phyloP scores from a whole-genome alignment of 2,888 invertebrate species.

The Drosophila neutralis region DNA sequence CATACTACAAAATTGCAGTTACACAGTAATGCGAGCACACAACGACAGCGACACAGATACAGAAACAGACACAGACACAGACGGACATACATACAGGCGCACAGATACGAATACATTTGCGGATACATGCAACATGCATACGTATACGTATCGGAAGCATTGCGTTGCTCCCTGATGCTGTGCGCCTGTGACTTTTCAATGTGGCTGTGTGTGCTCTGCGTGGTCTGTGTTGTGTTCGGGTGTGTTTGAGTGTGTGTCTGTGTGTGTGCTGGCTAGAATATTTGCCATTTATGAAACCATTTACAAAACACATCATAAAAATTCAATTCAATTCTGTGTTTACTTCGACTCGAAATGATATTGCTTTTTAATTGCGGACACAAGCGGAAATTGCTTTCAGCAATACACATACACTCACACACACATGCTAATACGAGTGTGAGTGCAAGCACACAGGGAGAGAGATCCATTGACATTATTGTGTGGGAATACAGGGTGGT shows the following conservation, averaged over 20 bases:
- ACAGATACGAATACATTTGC: constrained; percentile 13
- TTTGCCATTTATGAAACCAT: constrained; percentile 77
- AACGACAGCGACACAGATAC: background rate
- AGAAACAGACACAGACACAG: background rate
- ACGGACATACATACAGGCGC: background rate
- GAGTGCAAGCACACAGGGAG: background rate
- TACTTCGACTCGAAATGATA: constrained; percentile 65
- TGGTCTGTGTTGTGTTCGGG: constrained; percentile 11
- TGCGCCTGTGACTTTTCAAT: constrained; percentile 37
- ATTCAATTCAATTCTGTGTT: constrained; percentile 75
- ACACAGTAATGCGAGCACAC: constrained; percentile 29
- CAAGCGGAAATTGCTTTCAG: constrained; percentile 79
- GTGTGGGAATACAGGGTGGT: constrained; percentile 2
- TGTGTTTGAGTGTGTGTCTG: constrained; percentile 5
- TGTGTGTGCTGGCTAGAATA: constrained; percentile 34
- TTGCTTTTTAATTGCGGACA: constrained; percentile 83
- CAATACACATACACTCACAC: constrained; percentile 35
- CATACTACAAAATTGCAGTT: constrained; percentile 38
- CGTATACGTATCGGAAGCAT: constrained; percentile 10
- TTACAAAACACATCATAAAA: constrained; percentile 80
- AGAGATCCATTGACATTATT: constrained; percentile 12
- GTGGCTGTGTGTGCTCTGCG: constrained; percentile 16
- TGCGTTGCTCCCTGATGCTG: constrained; percentile 20
- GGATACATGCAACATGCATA: constrained; percentile 17
- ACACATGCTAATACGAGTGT: background rate